Base-by-base conservation (phyloP, 1,140 invertebrate genomes). In the Lordiphosa stackelbergi region DNA sequence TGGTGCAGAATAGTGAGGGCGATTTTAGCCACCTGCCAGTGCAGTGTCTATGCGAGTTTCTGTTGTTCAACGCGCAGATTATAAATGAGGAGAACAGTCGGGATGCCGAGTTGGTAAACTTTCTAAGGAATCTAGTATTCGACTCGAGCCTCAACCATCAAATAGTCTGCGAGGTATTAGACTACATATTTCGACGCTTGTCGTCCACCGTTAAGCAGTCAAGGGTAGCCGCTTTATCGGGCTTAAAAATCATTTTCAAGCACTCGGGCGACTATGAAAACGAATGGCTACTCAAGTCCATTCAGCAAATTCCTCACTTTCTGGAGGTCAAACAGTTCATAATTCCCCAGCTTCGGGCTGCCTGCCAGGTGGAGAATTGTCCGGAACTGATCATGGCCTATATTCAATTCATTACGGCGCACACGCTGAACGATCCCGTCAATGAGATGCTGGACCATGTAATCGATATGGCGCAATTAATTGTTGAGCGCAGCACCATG, bases 31-130 rank as follows among this genome's bases (percentile, higher is more conserved):
- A 88, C 45, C 66, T 99, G 6, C 97, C 97, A 0, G 96, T 98
- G 16, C 97, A 98, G 77, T 98, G 97, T 88, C 90, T 99, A 5
- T 98, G 97, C 89, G 97, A 98, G 88, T 98, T 98, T 88, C 89
- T 98, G 16, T 90, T 98, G 1, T 96, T 95, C 13, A 93, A 93
- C 1, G 78, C 86, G 0, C 69, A 74, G 5, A 69, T 51, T 28
- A 84, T 88, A 4, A 86, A 73, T 51, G 77, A 86, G 19, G 87
- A 88, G 40, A 88, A 88, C 42, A 81, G 66, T 19, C 71, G 87
- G 1, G 86, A 88, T 72, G 91, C 93, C 4, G 94, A 97, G 87
- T 88, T 98, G 34, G 88, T 97, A 16, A 89, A 89, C 8, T 95
- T 97, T 87, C 89, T 98, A 38, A 88, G 93, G 48, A 89, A 91